phyloP scores from a whole-genome alignment of 2,888 invertebrate genomes.

The Ornithoptera priamus region DNA sequence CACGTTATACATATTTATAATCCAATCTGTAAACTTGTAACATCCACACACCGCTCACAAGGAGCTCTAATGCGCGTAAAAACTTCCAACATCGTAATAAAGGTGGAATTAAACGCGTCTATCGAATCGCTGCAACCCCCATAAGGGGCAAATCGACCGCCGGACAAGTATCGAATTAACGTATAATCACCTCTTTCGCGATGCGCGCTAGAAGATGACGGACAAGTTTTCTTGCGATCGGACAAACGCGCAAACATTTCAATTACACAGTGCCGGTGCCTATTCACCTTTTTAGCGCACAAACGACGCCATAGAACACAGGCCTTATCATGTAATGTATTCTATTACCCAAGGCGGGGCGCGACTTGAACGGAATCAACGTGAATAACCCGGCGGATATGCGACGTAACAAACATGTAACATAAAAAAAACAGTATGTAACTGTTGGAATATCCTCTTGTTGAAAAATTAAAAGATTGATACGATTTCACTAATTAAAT shows the following conservation, averaged over 20 bases:
- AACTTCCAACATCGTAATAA: not conserved
- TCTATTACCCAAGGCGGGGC: constrained; percentile 18
- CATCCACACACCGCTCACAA: no score
- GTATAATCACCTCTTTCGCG: constrained; percentile 5
- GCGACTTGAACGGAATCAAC: not conserved
- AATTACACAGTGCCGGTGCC: constrained; percentile 10
- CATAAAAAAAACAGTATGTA: no score
- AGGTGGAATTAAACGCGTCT: not conserved
- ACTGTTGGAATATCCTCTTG: no score
- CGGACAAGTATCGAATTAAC: constrained; percentile 3
- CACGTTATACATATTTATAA: no score
- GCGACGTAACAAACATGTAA: not conserved
- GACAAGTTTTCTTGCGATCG: constrained; percentile 2
- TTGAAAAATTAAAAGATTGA: no score
- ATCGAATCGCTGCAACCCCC: not conserved
- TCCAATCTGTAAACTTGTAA: no score
- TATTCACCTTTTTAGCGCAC: constrained; percentile 14
- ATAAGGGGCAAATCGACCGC: not conserved
- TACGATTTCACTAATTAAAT: no score
- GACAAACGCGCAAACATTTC: constrained; percentile 19
- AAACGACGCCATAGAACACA: constrained; percentile 21
- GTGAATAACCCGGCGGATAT: not conserved
- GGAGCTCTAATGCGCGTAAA: not conserved
- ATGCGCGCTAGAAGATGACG: constrained; percentile 2
- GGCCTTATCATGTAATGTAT: constrained; percentile 18